Evolutionary conservation across 2,113 vertebrate species (phyloP), one percentile per base, ranked within the genome.

Genomic region (Coptodon bakossiorum): DNA sequence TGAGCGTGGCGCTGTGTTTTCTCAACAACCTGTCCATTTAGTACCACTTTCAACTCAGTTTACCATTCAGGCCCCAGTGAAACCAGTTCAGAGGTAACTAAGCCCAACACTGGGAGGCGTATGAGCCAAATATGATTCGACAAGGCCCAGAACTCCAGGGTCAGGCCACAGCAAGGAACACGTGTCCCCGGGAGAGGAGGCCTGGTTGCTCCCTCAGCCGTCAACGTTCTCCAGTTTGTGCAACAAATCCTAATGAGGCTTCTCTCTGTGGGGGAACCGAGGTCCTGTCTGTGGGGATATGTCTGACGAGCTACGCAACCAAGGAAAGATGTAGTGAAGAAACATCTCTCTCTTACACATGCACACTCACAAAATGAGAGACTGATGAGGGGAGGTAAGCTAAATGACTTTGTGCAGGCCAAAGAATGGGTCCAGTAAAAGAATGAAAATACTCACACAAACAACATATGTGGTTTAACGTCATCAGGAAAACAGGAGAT

Each of bases 181-280:
- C 85, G 92, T 91, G 88, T 91, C 88, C 86, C 71, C 13, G 16
- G 76, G 86, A 91, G 86, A 81, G 52, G 81, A 84, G 61, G 56
- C 63, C 89, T 38, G 17, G 56, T 43, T 79, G 80, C 85, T 86
- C 80, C 84, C 82, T 91, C 59, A 83, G 90, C 87, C 80, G 80
- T 80, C 90, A 56, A 73, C 83, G 84, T 91, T 81, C 90, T 88
- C 45, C 81, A 71, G 90, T 83, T 93, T 90, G 91, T 88, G 92
- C 94, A 94, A 88, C 91, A 93, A 89, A 92, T 86, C 92, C 91
- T 95, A 95, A 95, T 93, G 93, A 95, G 89, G 88, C 91, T 85
- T 80, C 43, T 82, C 94, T 94, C 94, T 88, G 88, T 48, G 36
- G 91, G 93, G 81, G 86, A 73, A 40, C n/a, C 9, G 11, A 73